Evolutionary conservation across 2,797 vertebrate species (phyloP).

Genomic region (Odontamblyopus rebecca): DNA sequence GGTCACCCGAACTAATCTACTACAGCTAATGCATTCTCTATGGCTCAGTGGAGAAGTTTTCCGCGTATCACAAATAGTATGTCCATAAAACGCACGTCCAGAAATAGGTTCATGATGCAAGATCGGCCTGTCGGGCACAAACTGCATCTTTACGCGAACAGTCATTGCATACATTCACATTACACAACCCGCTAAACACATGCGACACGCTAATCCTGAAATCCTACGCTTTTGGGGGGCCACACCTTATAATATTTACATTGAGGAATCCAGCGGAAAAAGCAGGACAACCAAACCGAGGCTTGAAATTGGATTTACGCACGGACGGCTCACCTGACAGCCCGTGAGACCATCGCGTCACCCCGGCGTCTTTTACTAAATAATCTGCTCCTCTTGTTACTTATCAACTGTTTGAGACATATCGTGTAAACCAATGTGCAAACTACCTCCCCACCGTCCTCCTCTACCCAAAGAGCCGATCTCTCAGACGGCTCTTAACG

Average conservation of each 20-base stretch:
- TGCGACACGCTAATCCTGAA: background rate
- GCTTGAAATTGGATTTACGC: background rate
- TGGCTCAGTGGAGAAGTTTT: background rate
- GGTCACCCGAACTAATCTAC: background rate
- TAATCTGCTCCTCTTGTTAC: background rate
- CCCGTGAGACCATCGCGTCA: background rate
- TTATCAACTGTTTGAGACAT: background rate
- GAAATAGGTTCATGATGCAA: background rate
- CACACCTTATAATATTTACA: slow-evolving; percentile 6
- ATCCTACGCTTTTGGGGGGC: background rate
- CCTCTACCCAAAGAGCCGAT: background rate
- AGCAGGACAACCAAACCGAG: background rate
- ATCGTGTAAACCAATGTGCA: background rate
- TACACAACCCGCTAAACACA: background rate
- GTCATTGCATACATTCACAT: background rate
- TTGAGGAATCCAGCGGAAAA: background rate
- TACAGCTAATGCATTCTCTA: background rate
- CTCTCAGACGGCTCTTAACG: background rate
- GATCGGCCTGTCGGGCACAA: no score
- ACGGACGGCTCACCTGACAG: background rate
- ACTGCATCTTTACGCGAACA: background rate
- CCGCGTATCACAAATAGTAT: background rate
- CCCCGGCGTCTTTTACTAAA: background rate
- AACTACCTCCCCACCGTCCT: no score
- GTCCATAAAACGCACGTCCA: background rate